Evolutionary conservation across 1,140 invertebrate genomes (phyloP), one percentile per base, ranked within the genome.

Genomic region (Proales similis): DNA sequence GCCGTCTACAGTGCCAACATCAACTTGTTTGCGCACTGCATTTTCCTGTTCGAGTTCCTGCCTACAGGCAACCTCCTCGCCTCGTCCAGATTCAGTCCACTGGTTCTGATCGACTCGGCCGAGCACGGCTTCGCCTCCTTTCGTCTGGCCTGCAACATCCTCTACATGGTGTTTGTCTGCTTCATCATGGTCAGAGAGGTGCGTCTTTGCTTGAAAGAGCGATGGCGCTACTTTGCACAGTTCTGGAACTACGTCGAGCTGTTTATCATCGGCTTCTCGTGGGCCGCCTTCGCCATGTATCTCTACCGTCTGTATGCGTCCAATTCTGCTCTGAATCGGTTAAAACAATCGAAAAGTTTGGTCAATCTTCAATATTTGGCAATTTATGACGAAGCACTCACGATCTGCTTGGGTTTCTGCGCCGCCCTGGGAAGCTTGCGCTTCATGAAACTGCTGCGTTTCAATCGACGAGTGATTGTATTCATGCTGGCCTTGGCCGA

Each of bases 1-100:
- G 79, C 80, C 4, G 72, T 77, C 9, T 82, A 81, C 67, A 82
- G 82, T 67, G 74, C 80, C 1, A 75, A 46, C 24, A 46, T 30
- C 19, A 29, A 30, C 22, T 32, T 49, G 3, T 29, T 14, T 11
- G 7, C 26, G 2, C 29, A 49, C 11, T 49, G 48, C n/a, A 49
- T 4, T 11, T 33, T 49, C 30, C 19, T 47, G 14, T 49, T 51
- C 24, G 48, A 51, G 14, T 6, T 36, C 19, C 30, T 51, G 14
- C 48, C 30, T 19, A 51, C 48, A 12, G 48, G 48, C 11, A 6
- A 12, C 24, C 11, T 51, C 4, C 3, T 51, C 2, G 38, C 20
- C 12, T 32, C 48, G 0, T 4, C 7, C 24, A 0, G 7, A n/a
- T 14, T 51, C 9, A 32, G 38, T 4, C 27, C 48, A 2, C 11